Percentiles rank a stretch among this genome's conserved stretches.
Evolutionary conservation across 2,797 vertebrate genomes (phyloP).

Genomic region (Cottoperca gobio): DNA sequence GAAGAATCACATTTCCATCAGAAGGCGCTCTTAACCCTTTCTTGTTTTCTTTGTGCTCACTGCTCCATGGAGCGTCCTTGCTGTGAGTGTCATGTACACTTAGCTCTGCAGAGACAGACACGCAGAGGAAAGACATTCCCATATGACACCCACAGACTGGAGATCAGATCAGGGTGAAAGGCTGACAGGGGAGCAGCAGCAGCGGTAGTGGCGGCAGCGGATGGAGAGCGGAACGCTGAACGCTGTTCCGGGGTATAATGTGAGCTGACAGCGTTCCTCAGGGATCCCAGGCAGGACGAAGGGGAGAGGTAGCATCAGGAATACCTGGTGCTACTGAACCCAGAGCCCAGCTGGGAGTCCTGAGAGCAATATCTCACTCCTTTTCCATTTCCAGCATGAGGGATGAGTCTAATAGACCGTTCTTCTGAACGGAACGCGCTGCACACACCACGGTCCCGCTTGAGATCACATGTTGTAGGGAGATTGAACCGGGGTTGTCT

Average conservation of each 20-base stretch:
- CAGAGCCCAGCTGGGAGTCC: constrained; percentile 44
- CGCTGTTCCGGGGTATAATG: constrained; percentile 71
- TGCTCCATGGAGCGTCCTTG: constrained; percentile 65
- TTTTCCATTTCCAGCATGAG: constrained; percentile 48
- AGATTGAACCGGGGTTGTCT: constrained; percentile 57
- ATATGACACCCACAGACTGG: constrained; percentile 57
- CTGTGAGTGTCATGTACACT: constrained; percentile 72
- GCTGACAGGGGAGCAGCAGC: constrained; percentile 60
- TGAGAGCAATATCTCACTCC: constrained; percentile 44
- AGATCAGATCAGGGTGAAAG: constrained; percentile 74
- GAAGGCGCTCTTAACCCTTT: constrained; percentile 75
- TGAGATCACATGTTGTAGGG: constrained; percentile 54
- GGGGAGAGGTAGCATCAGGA: constrained; percentile 44
- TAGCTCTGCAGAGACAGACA: constrained; percentile 62
- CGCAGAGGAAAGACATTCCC: constrained; percentile 56
- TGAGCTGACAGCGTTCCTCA: constrained; percentile 75
- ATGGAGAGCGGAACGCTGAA: constrained; percentile 55
- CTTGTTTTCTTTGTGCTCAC: constrained; percentile 60
- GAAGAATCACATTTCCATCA: constrained; percentile 76
- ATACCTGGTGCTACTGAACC: constrained; percentile 62
- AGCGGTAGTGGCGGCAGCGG: constrained; percentile 29
- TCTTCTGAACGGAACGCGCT: constrained; percentile 51
- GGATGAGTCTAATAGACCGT: constrained; percentile 67
- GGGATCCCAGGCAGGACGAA: constrained; percentile 57
- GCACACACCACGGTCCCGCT: constrained; percentile 45